These are phyloP conservation scores for Phrynocephalus versicolor DNA, from an alignment of 2,113 vertebrate species.

Conservation along the genomic window DNA sequence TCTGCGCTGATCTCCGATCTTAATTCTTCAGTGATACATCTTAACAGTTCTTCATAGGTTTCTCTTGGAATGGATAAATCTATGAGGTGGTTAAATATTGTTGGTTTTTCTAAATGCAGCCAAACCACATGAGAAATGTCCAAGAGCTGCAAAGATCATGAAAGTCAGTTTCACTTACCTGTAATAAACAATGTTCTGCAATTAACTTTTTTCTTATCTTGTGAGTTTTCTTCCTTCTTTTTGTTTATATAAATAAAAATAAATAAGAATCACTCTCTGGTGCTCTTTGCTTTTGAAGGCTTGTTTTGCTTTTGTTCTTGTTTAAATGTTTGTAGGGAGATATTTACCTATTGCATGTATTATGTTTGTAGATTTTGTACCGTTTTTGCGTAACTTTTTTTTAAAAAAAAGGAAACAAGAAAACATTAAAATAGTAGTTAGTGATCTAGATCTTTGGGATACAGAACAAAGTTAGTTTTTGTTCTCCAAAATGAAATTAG, in stretches of 20 bases:
- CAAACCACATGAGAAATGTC: slow-evolving; percentile 31
- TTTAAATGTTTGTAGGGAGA: background rate
- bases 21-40: slow-evolving; percentile 53
- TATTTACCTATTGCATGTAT: background rate
- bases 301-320: background rate
- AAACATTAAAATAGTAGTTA: background rate
- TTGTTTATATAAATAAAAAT: background rate
- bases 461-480: background rate
- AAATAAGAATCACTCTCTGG: slow-evolving; percentile 24
- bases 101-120: slow-evolving; percentile 44
- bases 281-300: slow-evolving; percentile 35
- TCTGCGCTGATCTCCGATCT: slow-evolving; percentile 47
- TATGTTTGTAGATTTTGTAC: slow-evolving; percentile 11
- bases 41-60: slow-evolving; percentile 42
- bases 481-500: slow-evolving; percentile 2
- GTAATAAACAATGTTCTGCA: slow-evolving; percentile 6
- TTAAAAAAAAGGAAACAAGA: background rate
- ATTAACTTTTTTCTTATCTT: background rate
- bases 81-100: slow-evolving; percentile 48
- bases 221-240: background rate
- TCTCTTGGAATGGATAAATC: slow-evolving; percentile 56
- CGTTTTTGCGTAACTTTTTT: background rate
- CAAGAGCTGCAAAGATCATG: slow-evolving; percentile 39
- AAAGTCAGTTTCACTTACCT: slow-evolving; percentile 47
- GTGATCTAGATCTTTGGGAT: background rate